Evolutionary conservation across 2,797 vertebrate genomes (phyloP).

Genomic region (Enteromius viviparus): DNA sequence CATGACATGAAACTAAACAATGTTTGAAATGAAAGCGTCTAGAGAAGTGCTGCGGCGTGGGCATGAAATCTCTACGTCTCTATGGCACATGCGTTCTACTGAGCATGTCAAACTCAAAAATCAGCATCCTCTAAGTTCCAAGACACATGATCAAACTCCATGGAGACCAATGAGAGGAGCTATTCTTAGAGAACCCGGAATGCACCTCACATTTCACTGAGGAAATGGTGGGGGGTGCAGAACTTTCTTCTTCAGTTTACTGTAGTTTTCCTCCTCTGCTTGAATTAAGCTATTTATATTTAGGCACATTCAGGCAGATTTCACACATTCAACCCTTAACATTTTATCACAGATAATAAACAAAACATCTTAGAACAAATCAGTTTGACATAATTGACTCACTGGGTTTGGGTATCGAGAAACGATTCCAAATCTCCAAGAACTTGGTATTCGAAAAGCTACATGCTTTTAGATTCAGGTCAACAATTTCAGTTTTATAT

Average conservation of each 20-base stretch:
- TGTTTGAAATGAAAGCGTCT: slow-evolving; percentile 52
- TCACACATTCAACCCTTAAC: background rate
- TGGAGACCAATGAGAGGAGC: slow-evolving; percentile 49
- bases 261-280: background rate
- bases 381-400: background rate
- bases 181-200: slow-evolving; percentile 51
- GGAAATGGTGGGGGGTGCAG: background rate
- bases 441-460: background rate
- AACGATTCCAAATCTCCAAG: background rate
- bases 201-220: slow-evolving; percentile 36
- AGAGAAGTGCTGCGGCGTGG: slow-evolving; percentile 55
- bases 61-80: slow-evolving; percentile 55
- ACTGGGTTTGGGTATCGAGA: background rate
- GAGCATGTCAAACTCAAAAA: slow-evolving; percentile 51
- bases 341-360: background rate
- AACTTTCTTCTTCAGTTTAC: slow-evolving; percentile 7
- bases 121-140: slow-evolving; percentile 44
- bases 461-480: no score
- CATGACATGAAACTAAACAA: slow-evolving; percentile 44
- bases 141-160: slow-evolving; percentile 55
- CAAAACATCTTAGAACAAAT: background rate
- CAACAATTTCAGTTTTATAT: no score
- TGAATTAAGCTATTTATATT: background rate
- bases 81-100: slow-evolving; percentile 57
- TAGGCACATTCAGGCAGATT: background rate